phyloP scores from a whole-genome alignment of 2,797 vertebrate species.

The Megalops cyprinoides region DNA sequence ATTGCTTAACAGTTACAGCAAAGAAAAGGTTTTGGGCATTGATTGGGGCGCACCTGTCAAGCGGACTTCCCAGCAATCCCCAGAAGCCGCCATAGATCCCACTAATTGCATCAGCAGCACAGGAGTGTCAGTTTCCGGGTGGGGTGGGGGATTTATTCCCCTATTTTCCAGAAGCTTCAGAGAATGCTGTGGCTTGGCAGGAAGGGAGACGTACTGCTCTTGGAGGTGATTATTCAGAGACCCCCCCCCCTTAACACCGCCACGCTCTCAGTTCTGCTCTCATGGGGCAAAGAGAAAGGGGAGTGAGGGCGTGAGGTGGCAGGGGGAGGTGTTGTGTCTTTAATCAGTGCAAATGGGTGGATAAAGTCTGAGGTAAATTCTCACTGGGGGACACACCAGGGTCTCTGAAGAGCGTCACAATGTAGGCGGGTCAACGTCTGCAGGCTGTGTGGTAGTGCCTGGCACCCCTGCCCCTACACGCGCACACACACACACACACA shows the following conservation, averaged over 20 bases:
- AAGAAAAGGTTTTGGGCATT: neutral
- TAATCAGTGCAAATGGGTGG: neutral
- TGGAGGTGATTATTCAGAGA: neutral
- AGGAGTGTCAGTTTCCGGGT: neutral
- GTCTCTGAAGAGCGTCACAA: too few species aligned
- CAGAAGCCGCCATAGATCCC: slow-evolving; percentile 6
- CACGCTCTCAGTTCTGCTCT: too few species aligned
- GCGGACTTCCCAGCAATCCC: neutral
- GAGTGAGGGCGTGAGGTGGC: neutral
- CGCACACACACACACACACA: too few species aligned
- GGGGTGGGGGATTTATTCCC: slow-evolving; percentile 17
- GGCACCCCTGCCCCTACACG: too few species aligned
- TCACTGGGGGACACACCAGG: neutral
- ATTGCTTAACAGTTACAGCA: neutral
- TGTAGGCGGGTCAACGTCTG: too few species aligned
- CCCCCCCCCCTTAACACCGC: neutral
- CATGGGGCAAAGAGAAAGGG: too few species aligned
- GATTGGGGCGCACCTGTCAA: neutral
- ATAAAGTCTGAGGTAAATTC: neutral
- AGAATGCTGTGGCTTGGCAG: neutral
- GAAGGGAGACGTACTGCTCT: neutral
- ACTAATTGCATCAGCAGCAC: slow-evolving; percentile 23
- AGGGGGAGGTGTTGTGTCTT: neutral
- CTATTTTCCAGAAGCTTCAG: slow-evolving; percentile 14
- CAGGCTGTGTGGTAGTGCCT: too few species aligned